Percentiles rank a stretch among this genome's conserved stretches.
Evolutionary conservation across 2,113 vertebrate species (phyloP).

Genomic region (Psophia crepitans): DNA sequence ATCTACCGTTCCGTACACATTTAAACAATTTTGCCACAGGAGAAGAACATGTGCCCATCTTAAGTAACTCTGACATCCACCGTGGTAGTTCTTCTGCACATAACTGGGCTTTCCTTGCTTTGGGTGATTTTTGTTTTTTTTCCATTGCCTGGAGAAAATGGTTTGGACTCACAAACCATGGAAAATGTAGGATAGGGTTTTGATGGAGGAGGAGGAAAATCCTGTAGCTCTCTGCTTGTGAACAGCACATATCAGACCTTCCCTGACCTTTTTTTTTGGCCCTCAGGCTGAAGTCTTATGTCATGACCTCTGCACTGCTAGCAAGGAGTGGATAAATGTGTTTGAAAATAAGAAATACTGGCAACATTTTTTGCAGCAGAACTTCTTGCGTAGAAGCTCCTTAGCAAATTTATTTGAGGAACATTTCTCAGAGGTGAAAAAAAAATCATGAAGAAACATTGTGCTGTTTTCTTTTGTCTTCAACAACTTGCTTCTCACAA

Average conservation of each 20-base stretch:
- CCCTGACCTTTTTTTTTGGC: background rate
- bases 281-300: background rate
- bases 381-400: background rate
- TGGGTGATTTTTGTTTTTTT: background rate
- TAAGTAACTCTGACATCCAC: background rate
- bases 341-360: background rate
- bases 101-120: background rate
- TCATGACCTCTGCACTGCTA: background rate
- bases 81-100: background rate
- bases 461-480: background rate
- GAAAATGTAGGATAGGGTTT: background rate
- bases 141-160: background rate
- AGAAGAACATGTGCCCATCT: background rate
- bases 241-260: background rate
- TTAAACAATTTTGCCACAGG: constrained; percentile 15
- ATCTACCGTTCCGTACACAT: background rate
- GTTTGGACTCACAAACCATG: background rate
- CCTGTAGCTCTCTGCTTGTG: background rate
- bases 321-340: background rate
- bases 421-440: accelerated
- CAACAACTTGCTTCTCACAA: background rate
- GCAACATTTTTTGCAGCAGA: background rate
- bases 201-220: background rate
- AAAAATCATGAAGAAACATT: background rate
- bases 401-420: background rate